Base-by-base conservation (phyloP, 2,113 vertebrate genomes). In the Mystacornis crossleyi region DNA sequence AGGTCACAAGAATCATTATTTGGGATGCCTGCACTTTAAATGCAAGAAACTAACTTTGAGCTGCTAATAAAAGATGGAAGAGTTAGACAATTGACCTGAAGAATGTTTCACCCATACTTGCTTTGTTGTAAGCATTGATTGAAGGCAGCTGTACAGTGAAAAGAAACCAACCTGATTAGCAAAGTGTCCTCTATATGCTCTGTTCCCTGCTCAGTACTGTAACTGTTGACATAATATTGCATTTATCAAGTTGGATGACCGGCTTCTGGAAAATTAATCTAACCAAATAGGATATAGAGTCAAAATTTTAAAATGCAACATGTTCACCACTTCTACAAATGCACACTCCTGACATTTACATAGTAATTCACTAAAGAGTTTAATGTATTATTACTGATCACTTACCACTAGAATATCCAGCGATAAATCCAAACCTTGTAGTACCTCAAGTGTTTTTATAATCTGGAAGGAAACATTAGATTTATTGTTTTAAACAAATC, bases 371-470 rank as follows among this genome's bases (percentile, higher is more conserved):
- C 42, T 48, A 28, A 90, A 67, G 57, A 81, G 21, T 74, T 79
- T 53, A 42, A 69, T 5, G 18, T 43, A n/a, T 70, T n/a, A 65
- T n/a, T 54, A 61, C 6, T 54, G 33, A 61, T 90, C 29, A 98
- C 99, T 99, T 97, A 99, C 99, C 91, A 96, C 90, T 88, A 99
- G 98, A 96, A 99, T 93, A 66, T 99, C 98, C 83, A 99, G 89
- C 0, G 99, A 98, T 47, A 99, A 96, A 94, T 99, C 97, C 95
- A 99, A 97, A 87, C 97, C 95, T 91, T 98, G 98, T 36, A 99
- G 98, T 93, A 96, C 97, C 81, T 98, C 98, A 83, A 99, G 96
- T 66, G 93, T 95, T 93, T 98, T 98, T 66, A 98, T 89, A 93
- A 99, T 97, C 99, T 99, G 87, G 18, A 98, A 96, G 24, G 67